Conservation (phyloP, 2,797 vertebrate genomes). For the Morus bassanus region DNA sequence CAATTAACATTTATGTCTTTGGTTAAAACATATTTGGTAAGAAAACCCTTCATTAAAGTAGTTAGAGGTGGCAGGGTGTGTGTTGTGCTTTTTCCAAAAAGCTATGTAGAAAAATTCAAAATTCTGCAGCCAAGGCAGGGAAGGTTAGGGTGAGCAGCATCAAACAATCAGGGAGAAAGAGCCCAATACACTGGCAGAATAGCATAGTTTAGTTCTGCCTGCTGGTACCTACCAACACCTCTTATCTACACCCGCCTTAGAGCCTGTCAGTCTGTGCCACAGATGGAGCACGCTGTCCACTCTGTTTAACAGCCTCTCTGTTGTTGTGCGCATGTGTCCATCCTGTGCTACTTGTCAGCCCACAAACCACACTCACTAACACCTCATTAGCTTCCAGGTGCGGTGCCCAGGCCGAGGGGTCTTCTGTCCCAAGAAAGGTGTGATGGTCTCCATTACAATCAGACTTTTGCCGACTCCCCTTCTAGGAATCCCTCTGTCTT, state of each 20-base stretch:
- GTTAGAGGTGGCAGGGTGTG: background rate
- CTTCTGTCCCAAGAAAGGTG: background rate
- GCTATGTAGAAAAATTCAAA: background rate
- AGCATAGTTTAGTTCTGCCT: background rate
- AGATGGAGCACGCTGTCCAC: accelerated
- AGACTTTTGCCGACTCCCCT: background rate
- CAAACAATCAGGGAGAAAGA: background rate
- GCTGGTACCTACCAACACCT: background rate
- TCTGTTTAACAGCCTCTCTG: background rate
- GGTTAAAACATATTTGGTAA: background rate
- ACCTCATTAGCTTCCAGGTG: background rate
- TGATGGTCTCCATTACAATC: background rate
- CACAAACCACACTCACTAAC: background rate
- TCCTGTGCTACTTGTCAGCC: background rate
- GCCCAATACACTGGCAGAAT: background rate
- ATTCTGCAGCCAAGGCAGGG: background rate
- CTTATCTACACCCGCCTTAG: background rate
- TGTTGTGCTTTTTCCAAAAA: background rate
- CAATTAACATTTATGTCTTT: background rate
- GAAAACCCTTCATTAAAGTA: background rate
- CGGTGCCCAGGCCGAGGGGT: background rate
- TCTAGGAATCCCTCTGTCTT: background rate
- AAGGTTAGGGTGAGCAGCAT: background rate
- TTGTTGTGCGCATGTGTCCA: background rate
- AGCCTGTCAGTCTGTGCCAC: background rate